phyloP scores from a whole-genome alignment of 35 echinoderm and acorn worm species.

The Nesometra sesokonis region DNA sequence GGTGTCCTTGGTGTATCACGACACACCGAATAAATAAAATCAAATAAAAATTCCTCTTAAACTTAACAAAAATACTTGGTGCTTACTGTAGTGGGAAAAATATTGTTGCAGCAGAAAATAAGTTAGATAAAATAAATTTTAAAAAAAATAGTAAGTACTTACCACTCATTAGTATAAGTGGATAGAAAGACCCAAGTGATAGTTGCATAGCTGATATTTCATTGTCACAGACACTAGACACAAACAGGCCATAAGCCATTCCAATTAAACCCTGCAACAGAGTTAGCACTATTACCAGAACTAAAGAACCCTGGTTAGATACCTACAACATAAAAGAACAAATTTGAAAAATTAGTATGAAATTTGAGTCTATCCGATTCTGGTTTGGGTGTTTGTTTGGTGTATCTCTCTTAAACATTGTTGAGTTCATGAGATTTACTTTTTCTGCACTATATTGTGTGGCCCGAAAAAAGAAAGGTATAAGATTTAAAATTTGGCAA shows the following conservation, averaged over 20 bases:
- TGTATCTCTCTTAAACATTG: no score
- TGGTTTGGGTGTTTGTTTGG: no score
- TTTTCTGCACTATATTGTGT: no score
- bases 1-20: neutral
- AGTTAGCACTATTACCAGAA: constrained; percentile 45
- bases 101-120: neutral
- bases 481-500: no score
- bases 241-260: constrained; percentile 70
- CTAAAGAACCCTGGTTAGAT: constrained; percentile 41
- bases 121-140: no score
- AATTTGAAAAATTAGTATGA: no score
- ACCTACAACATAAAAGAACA: constrained; percentile 23
- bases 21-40: no score
- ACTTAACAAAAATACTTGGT: neutral
- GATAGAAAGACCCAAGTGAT: constrained; percentile 91
- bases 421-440: no score
- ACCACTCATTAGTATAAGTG: constrained; percentile 82
- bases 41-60: no score
- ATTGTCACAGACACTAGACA: constrained; percentile 70
- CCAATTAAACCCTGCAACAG: constrained; percentile 82
- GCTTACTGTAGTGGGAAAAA: neutral
- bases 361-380: no score
- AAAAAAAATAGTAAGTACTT: no score
- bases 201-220: constrained; percentile 72
- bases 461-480: no score